A percentile compares a stretch with the other conserved stretches of the same genome.
Evolutionary conservation across 2,113 vertebrate genomes (phyloP).

Genomic region (Zonotrichia leucophrys): DNA sequence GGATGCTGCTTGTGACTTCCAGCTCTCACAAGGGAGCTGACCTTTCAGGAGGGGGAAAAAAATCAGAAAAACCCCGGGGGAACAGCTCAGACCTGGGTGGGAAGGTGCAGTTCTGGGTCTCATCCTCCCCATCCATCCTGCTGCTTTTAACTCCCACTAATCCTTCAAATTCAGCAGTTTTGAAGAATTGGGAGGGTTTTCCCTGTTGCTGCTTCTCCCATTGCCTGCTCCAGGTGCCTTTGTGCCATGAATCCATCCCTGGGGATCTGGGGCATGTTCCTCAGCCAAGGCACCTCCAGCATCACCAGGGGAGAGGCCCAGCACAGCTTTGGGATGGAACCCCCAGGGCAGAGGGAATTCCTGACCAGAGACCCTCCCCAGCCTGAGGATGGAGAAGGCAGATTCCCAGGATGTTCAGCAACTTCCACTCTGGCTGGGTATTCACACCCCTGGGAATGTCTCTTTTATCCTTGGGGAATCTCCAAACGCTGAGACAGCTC

Average conservation of each 20-base stretch:
- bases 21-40: slow-evolving; percentile 6
- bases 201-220: not conserved
- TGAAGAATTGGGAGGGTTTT: not conserved
- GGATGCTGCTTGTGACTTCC: not conserved
- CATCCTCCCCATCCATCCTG: fast-evolving
- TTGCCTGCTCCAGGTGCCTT: not conserved
- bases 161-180: not conserved
- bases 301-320: no score
- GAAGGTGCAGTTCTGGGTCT: not conserved
- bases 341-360: not conserved
- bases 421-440: fast-evolving
- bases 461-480: not conserved
- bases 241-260: fast-evolving
- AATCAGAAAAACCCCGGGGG: no score
- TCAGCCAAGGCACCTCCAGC: not conserved
- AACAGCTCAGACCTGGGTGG: not conserved
- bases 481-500: not conserved
- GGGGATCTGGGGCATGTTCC: not conserved
- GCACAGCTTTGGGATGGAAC: not conserved
- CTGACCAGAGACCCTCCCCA: not conserved
- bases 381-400: not conserved
- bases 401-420: not conserved
- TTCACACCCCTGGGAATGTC: not conserved
- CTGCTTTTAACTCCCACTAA: fast-evolving
- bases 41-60: not conserved